phyloP scores from a whole-genome alignment of 2,113 vertebrate species.

The Silurus glanis region DNA sequence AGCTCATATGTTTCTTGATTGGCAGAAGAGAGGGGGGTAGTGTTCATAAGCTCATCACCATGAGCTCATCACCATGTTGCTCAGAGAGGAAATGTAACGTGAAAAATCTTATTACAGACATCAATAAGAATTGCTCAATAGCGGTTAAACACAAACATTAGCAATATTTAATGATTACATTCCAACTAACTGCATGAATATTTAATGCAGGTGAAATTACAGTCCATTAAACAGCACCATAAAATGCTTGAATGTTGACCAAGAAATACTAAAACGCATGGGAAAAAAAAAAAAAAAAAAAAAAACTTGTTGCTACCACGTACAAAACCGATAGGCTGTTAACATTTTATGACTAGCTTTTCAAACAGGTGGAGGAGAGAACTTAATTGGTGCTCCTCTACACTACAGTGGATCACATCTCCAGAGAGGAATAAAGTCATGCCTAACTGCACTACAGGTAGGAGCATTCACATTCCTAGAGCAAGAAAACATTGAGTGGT shows the following conservation, averaged over 20 bases:
- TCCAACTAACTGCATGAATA: slow-evolving; percentile 20
- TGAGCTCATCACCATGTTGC: slow-evolving; percentile 21
- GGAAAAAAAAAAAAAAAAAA: neutral
- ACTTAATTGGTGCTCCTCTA: neutral
- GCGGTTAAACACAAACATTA: slow-evolving; percentile 44
- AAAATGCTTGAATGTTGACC: slow-evolving; percentile 6
- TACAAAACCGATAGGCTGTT: neutral
- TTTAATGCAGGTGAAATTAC: slow-evolving; percentile 40
- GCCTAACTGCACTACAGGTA: slow-evolving; percentile 11
- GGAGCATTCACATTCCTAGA: neutral
- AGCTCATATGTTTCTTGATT: neutral
- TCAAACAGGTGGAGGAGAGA: neutral
- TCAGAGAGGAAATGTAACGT: slow-evolving; percentile 14
- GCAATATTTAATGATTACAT: slow-evolving; percentile 34
- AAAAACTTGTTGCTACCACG: slow-evolving; percentile 8
- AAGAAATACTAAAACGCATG: slow-evolving; percentile 27
- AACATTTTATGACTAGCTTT: neutral
- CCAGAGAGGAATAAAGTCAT: slow-evolving; percentile 25
- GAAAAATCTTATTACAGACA: slow-evolving; percentile 30
- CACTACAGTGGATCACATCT: neutral
- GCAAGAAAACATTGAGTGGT: slow-evolving; percentile 12
- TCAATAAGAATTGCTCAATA: slow-evolving; percentile 38
- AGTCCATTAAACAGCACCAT: slow-evolving; percentile 45
- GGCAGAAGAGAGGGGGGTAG: neutral
- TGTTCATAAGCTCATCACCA: slow-evolving; percentile 23